Evolutionary conservation across 35 echinoderm and acorn worm species (phyloP), one percentile per base, ranked within the genome.

Genomic region (Strongylocentrotus purpuratus): DNA sequence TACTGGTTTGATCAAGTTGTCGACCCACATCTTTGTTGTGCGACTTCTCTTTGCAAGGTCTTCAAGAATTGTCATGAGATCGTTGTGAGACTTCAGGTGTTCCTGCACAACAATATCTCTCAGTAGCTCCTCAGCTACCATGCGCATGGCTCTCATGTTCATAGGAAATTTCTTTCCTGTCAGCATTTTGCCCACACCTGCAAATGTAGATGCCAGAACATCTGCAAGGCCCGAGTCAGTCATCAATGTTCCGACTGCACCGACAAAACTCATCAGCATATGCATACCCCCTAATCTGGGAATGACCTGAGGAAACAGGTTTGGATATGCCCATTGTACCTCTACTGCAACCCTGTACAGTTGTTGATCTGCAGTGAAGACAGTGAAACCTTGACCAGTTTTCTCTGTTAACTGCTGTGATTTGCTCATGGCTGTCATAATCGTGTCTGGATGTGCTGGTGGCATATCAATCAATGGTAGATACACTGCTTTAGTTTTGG

Each of bases 311-410:
- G n/a, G 25, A 58, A 92, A 97, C 32, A 33, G 17, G 7, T 86
- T 88, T 47, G 95, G 97, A 70, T 96, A 94, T 52, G 95, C 65
- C 97, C 97, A 98, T 22, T 93, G 48, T n/a, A 96, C 95, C n/a
- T n/a, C n/a, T n/a, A n/a, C n/a, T n/a, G n/a, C n/a, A n/a, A n/a
- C n/a, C n/a, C n/a, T n/a, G n/a, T n/a, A n/a, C n/a, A n/a, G n/a
- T n/a, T n/a, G n/a, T n/a, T n/a, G n/a, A n/a, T n/a, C n/a, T n/a
- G n/a, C n/a, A n/a, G n/a, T n/a, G n/a, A n/a, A n/a, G n/a, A n/a
- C n/a, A n/a, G n/a, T n/a, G n/a, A n/a, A n/a, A n/a, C n/a, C n/a
- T n/a, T n/a, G n/a, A n/a, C n/a, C n/a, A n/a, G n/a, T n/a, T n/a
- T n/a, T n/a, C n/a, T n/a, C n/a, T n/a, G n/a, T n/a, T n/a, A n/a